Conservation (phyloP, 2,797 vertebrate genomes). For the Hylomyscus alleni region DNA sequence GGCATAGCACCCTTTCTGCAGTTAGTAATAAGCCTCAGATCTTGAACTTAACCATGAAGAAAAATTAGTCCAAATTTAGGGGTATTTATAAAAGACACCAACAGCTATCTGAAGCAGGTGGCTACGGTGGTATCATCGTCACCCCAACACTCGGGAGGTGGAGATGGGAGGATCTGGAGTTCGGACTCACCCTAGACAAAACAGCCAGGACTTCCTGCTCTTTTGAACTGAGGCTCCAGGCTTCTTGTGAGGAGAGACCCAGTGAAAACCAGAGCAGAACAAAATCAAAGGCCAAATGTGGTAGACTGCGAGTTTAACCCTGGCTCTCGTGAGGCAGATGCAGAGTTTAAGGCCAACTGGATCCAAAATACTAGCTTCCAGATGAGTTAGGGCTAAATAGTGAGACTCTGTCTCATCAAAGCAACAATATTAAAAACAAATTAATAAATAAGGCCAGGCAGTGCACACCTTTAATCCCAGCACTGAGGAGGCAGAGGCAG, state of each 20-base stretch:
- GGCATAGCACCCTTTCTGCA: neutral
- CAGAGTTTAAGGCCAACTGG: neutral
- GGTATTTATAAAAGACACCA: neutral
- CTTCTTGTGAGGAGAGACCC: too few species aligned
- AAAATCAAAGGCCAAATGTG: neutral
- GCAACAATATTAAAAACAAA: neutral
- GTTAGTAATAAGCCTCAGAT: neutral
- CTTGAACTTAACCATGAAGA: neutral
- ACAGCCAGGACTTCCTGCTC: neutral
- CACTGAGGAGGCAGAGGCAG: neutral
- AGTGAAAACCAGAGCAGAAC: neutral
- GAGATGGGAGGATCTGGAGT: neutral
- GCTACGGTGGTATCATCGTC: neutral
- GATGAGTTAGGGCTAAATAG: neutral
- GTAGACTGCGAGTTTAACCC: neutral
- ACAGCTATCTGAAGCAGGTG: neutral
- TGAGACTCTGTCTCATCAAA: neutral
- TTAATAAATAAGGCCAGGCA: neutral
- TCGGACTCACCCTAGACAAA: neutral
- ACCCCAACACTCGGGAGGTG: neutral
- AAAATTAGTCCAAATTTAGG: neutral
- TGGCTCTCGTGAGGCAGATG: neutral
- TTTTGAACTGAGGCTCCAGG: too few species aligned
- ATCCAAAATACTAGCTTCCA: neutral
- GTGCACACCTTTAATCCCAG: neutral